Conservation (phyloP, 2,888 invertebrate genomes). For the Hyalella azteca region DNA sequence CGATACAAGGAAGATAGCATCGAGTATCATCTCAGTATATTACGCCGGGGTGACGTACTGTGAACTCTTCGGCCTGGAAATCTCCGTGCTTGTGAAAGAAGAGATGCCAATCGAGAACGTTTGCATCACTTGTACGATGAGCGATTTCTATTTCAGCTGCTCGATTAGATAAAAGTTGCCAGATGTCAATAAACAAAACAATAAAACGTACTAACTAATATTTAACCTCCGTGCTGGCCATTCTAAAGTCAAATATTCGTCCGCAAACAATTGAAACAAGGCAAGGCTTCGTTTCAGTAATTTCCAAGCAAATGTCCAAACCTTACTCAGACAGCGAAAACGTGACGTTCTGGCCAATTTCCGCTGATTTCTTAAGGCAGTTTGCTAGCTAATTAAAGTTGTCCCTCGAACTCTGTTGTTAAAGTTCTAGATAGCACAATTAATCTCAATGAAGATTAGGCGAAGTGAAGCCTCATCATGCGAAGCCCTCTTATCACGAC, state of each 20-base stretch:
- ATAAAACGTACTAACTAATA: too few relatives aligned
- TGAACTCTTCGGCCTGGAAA: too few relatives aligned
- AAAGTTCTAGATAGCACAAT: constrained; percentile 4
- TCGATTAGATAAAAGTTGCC: too few relatives aligned
- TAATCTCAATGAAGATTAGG: constrained; percentile 18
- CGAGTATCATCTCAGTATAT: constrained; percentile 23
- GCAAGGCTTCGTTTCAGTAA: too few relatives aligned
- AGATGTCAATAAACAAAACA: too few relatives aligned
- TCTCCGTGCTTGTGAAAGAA: background rate
- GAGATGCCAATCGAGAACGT: background rate
- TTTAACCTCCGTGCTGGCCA: too few relatives aligned
- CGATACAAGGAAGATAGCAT: constrained; percentile 8
- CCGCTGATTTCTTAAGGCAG: background rate
- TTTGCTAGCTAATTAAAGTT: constrained; percentile 13
- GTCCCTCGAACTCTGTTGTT: constrained; percentile 1
- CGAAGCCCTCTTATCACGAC: background rate
- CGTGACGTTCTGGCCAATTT: constrained; percentile 9
- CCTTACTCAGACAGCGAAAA: too few relatives aligned
- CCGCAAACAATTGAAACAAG: too few relatives aligned
- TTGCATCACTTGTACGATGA: too few relatives aligned
- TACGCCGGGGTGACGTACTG: background rate
- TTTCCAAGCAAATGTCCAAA: too few relatives aligned
- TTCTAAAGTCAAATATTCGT: too few relatives aligned
- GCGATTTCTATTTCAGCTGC: too few relatives aligned
- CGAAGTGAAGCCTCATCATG: constrained; percentile 20